Evolutionary conservation across 2,113 vertebrate genomes (phyloP), one percentile per base, ranked within the genome.

Genomic region (Gymnocephalus cernua): DNA sequence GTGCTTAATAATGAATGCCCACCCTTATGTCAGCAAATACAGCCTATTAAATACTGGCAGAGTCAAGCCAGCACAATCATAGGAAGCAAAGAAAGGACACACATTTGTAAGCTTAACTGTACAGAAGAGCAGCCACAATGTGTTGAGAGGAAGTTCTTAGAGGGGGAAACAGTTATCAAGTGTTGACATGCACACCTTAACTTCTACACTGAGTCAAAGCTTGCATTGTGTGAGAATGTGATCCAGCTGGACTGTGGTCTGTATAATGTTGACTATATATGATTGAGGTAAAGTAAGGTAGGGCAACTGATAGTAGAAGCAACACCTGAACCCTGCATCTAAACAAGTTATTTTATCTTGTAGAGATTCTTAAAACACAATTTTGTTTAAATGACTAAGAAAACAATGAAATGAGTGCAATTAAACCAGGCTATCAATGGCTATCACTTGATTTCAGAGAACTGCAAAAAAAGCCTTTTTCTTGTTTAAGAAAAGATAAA

Each of bases 1-100:
- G 6, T 0, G 1, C 61, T 89, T 23, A 88, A 90, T 92, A 89
- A 92, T 84, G 29, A 86, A 88, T 81, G 64, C 13, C 18, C 56
- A 6, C 61, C 38, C 38, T 82, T 51, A n/a, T 77, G 82, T 87
- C 68, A 89, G 85, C 67, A 79, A 83, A 83, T 69, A 56, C 53
- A 65, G 3, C 35, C 12, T 62, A 68, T 67, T 82, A 50, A 86
- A 87, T 21, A 16, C 47, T 57, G 12, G 25, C 51, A 38, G 58
- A 73, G 63, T 66, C 15, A 47, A 81, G 59, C 4, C 54, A 15
- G 32, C 21, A 50, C 53, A 59, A 62, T 69, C 47, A 27, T 11
- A 25, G 58, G 38, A 66, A 65, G 57, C 59, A 77, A 70, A 79
- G 38, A 79, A 77, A 62, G 57, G 70, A 64, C 32, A n/a, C 71